phyloP scores from a whole-genome alignment of 2,888 invertebrate species.

The Meganola albula region DNA sequence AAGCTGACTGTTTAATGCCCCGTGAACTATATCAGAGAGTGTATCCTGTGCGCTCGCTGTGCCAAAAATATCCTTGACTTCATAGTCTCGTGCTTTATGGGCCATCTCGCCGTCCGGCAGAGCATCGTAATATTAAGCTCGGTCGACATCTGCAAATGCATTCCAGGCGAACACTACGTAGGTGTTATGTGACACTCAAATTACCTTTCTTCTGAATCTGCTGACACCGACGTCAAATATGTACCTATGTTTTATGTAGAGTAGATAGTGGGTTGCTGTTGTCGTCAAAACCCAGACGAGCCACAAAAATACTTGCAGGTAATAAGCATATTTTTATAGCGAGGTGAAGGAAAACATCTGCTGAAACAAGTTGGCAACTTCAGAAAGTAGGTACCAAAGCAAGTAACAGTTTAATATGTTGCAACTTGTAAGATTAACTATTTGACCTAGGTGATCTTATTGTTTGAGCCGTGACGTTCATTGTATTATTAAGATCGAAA shows the following conservation, averaged over 20 bases:
- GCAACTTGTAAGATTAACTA: no score
- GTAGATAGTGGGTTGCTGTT: conserved; percentile 22
- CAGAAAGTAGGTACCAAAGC: not conserved
- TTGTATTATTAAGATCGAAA: no score
- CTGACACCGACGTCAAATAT: conserved; percentile 37
- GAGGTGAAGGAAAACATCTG: conserved; percentile 20
- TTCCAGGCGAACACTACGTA: conserved; percentile 27
- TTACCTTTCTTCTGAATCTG: no score
- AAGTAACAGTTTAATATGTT: not conserved
- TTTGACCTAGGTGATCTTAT: no score
- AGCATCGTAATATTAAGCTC: conserved; percentile 53
- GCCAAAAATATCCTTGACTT: conserved; percentile 69
- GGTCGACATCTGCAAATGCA: conserved; percentile 48
- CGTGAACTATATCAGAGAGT: conserved; percentile 47
- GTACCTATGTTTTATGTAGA: no score
- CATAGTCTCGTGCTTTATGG: conserved; percentile 62
- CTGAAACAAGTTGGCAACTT: conserved; percentile 12
- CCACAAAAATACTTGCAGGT: conserved; percentile 37
- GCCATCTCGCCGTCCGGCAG: conserved; percentile 60
- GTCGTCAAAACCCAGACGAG: conserved; percentile 30
- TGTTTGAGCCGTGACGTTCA: no score
- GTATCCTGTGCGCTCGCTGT: conserved; percentile 41
- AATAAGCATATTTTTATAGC: conserved; percentile 34
- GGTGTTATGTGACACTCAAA: conserved; percentile 25
- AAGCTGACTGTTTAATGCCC: conserved; percentile 31